Evolutionary conservation across 2,797 vertebrate genomes (phyloP), one percentile per base, ranked within the genome.

Genomic region (Molossus alvarezi): DNA sequence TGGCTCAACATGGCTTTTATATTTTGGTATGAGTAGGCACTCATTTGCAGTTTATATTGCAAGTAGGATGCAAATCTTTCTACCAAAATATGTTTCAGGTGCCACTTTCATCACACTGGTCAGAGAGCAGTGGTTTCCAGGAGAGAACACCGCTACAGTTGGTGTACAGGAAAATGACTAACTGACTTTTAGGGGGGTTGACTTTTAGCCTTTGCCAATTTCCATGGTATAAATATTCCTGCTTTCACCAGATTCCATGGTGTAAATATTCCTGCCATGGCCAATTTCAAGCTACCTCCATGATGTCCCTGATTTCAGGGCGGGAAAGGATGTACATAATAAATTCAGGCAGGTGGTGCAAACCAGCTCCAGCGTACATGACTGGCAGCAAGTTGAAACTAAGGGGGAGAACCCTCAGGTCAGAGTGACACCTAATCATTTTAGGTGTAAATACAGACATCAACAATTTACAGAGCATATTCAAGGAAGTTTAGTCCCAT

Each of bases 11-110:
- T 21, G 17, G 11, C 75, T 75, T 75, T 55, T 75, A n/a, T 41
- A 51, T 88, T 95, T 88, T 64, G 20, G 51, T 33, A 33, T 71
- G 18, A 80, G 55, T 23, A 82, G 51, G 7, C 1, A 73, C 48
- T 93, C 20, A 62, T 73, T 73, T 92, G 82, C 27, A 65, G n/a
- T 94, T 79, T 94, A 9, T 48, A n/a, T 57, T 88, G 27, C 9
- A 73, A 53, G 12, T 79, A 69, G 53, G 65, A 80, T 83, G 65
- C 23, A 83, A 87, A 79, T 80, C 12, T 71, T 75, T 33, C 21
- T 76, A 53, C 12, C 41, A 77, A 72, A 88, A 73, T 37, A 11
- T 73, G 25, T 51, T 67, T 57, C 85, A 75, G 25, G 3, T 77
- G 21, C 15, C 5, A 29, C 13, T 51, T 92, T 81, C 45, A 57